These are phyloP conservation scores for Bombus haemorrhoidalis DNA, from an alignment of 1,140 invertebrate genomes.

Conservation along the genomic window DNA sequence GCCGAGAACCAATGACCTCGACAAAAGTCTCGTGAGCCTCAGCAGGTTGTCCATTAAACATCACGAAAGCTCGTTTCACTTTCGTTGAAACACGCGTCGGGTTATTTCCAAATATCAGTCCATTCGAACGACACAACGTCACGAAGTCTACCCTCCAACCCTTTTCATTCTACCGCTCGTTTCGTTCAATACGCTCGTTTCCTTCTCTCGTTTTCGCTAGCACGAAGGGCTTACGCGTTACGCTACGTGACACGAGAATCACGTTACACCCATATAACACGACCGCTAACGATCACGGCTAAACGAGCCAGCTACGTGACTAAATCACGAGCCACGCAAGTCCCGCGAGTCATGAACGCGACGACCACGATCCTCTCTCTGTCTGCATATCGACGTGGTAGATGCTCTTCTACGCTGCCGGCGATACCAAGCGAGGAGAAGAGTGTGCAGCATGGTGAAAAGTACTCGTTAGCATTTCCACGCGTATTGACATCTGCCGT, in stretches of 20 bases:
- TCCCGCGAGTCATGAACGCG: conserved; percentile 32
- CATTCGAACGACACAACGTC: neutral
- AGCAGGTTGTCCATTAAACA: neutral
- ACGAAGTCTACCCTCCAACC: neutral
- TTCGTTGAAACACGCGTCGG: neutral
- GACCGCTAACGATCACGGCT: conserved; percentile 53
- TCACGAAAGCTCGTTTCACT: conserved; percentile 2
- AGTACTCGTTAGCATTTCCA: conserved; percentile 23
- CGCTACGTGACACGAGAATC: conserved; percentile 50
- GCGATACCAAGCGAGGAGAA: neutral
- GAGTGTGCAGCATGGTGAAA: neutral
- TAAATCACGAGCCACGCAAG: conserved; percentile 50
- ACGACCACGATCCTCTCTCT: conserved; percentile 6
- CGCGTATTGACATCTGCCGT: neutral
- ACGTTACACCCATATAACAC: conserved; percentile 45
- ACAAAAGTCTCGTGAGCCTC: neutral
- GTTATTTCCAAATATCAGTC: conserved; percentile 12
- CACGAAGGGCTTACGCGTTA: conserved; percentile 12
- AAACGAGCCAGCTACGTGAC: conserved; percentile 41
- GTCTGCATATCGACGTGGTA: conserved; percentile 21
- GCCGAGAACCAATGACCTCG: neutral
- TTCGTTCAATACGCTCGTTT: neutral
- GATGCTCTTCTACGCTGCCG: neutral
- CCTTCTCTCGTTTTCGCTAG: conserved; percentile 20
- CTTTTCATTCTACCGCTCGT: neutral